Percentiles rank a stretch among this genome's conserved stretches.
phyloP scores from a whole-genome alignment of 2,113 vertebrate species.

The Hymenochirus boettgeri region DNA sequence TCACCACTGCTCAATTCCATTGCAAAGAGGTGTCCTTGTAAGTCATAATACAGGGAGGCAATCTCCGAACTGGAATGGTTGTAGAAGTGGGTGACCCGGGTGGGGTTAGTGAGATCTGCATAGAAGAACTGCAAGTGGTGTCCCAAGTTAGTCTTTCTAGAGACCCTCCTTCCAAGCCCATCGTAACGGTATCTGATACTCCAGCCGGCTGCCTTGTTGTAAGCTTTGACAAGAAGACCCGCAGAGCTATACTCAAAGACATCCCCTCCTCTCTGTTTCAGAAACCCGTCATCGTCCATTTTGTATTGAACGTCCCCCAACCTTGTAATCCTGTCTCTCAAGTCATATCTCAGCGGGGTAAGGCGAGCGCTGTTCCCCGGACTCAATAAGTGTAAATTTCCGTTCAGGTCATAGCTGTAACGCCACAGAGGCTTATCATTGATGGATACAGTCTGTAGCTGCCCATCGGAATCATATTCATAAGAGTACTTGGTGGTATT shows the following conservation, averaged over 20 bases:
- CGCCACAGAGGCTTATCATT: conserved; percentile 96
- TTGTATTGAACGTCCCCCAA: conserved; percentile 89
- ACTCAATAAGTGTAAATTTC: conserved; percentile 91
- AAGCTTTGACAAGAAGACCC: conserved; percentile 83
- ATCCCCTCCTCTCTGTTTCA: conserved; percentile 87
- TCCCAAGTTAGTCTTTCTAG: conserved; percentile 77
- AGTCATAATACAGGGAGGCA: conserved; percentile 93
- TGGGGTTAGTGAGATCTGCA: conserved; percentile 87
- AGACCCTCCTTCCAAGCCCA: conserved; percentile 88
- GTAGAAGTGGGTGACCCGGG: conserved; percentile 93
- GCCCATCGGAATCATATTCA: conserved; percentile 90
- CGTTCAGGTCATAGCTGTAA: conserved; percentile 95
- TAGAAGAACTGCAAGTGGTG: conserved; percentile 98
- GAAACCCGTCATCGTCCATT: conserved; percentile 94
- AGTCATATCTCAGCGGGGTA: conserved; percentile 87
- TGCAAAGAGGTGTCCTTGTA: conserved; percentile 94
- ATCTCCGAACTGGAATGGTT: conserved; percentile 97
- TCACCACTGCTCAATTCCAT: conserved; percentile 95
- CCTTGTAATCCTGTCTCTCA: conserved; percentile 87
- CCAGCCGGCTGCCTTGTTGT: conserved; percentile 85
- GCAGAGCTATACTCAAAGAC: conserved; percentile 94
- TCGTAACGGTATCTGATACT: conserved; percentile 90
- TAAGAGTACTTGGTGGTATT: conserved; percentile 95
- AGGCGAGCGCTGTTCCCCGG: conserved; percentile 91
- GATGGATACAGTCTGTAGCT: conserved; percentile 90